phyloP scores from a whole-genome alignment of 2,797 vertebrate genomes.

The Labeo calbasu region DNA sequence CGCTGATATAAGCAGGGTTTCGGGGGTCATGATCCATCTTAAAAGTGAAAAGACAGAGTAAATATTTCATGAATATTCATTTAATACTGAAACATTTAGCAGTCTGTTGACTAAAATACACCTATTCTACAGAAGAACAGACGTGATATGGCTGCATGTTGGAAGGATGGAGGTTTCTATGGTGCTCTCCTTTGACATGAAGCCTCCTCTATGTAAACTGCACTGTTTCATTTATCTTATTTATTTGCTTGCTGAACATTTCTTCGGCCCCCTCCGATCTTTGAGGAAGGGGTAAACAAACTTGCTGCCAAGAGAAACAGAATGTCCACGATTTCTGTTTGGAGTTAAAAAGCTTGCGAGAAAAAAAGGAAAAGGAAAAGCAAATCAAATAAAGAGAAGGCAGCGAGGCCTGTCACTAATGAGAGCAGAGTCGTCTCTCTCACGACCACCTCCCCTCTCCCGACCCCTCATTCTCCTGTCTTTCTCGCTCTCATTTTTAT shows the following conservation, averaged over 20 bases:
- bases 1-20: conserved; percentile 93
- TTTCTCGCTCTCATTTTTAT: conserved; percentile 44
- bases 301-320: conserved; percentile 44
- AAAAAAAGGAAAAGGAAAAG: conserved; percentile 58
- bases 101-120: conserved; percentile 18
- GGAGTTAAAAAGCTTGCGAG: conserved; percentile 43
- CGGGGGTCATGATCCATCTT: conserved; percentile 98
- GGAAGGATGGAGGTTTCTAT: conserved; percentile 4
- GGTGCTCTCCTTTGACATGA: conserved; percentile 34
- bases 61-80: conserved; percentile 1
- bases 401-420: conserved; percentile 40
- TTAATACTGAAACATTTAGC: neutral
- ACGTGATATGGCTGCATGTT: neutral
- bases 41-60: conserved; percentile 51
- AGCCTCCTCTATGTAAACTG: conserved; percentile 36
- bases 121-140: neutral
- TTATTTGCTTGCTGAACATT: conserved; percentile 38
- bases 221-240: conserved; percentile 17
- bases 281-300: conserved; percentile 45
- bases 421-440: conserved; percentile 33
- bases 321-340: conserved; percentile 38
- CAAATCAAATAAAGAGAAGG: conserved; percentile 35
- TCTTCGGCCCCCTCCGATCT: conserved; percentile 10
- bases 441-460: conserved; percentile 21
- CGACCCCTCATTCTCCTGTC: conserved; percentile 7